Evolutionary conservation across 2,888 invertebrate genomes (phyloP), one percentile per base, ranked within the genome.

Genomic region (Perizoma affinitatum): DNA sequence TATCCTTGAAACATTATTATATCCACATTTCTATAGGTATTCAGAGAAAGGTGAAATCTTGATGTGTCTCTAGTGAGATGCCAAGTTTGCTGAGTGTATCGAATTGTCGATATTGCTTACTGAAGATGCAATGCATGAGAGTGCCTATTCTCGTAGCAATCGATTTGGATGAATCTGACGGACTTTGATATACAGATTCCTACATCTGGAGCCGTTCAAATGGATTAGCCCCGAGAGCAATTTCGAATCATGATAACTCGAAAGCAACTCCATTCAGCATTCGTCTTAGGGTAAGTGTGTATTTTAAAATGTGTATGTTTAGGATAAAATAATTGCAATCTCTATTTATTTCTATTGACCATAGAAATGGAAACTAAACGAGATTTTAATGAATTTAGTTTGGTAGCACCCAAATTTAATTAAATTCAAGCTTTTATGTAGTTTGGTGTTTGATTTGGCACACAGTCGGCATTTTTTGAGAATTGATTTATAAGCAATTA

Each of bases 161-260:
- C 65, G 59, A 67, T 71, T 67, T 68, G 70, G 71, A 72, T 70
- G 74, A 72, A 72, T 68, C 74, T 74, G 76, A 74, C 78, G 63
- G 75, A 74, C 75, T 75, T 72, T 71, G 68, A 77, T 79, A 78
- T 76, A 80, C 75, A 75, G 72, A 77, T 78, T 75, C 73, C 76
- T 63, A 72, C 72, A 72, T 73, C 74, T 75, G 75, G 62, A 75
- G 69, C 71, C 74, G 70, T 74, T 77, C 76, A 76, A 82, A 81
- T 72, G 73, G 74, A 80, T 81, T 79, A 79, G 75, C 76, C 78
- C 69, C 68, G 67, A 78, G 72, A 72, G 76, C 75, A 70, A 74
- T 75, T 74, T 70, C 67, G 73, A 75, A 72, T 67, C 69, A 70
- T 72, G 70, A 76, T 75, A 73, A 72, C 73, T 66, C 58, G 70